Conservation (phyloP, 2,113 vertebrate species). For the Chiloscyllium plagiosum region DNA sequence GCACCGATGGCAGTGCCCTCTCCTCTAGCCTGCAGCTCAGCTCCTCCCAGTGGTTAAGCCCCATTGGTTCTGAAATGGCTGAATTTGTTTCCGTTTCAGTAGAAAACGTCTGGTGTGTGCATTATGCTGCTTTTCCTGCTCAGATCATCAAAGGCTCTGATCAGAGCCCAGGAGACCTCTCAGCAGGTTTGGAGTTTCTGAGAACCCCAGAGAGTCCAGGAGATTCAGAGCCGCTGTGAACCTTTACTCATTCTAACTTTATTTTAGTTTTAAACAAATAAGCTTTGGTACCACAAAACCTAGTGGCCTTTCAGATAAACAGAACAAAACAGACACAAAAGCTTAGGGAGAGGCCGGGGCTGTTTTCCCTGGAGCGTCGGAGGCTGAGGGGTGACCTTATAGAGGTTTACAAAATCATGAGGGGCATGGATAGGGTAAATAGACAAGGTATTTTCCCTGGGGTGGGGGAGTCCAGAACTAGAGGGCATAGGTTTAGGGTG, state of each 20-base stretch:
- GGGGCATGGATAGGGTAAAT: too few species aligned
- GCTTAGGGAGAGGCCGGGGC: too few species aligned
- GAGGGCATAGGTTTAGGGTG: too few species aligned
- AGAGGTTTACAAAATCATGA: too few species aligned
- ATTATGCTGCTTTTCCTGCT: constrained; percentile 20
- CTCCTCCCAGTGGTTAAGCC: neutral
- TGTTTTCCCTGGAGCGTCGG: too few species aligned
- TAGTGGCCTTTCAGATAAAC: neutral
- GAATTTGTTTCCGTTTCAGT: constrained; percentile 21
- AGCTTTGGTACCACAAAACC: neutral
- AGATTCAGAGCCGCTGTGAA: neutral
- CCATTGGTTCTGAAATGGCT: constrained; percentile 4
- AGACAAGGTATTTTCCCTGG: too few species aligned
- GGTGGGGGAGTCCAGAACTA: too few species aligned
- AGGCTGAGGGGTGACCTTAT: too few species aligned
- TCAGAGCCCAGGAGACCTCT: neutral
- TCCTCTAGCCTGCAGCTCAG: constrained; percentile 25
- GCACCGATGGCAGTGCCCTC: neutral
- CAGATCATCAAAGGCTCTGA: constrained; percentile 20
- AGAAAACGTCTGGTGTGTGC: constrained; percentile 24
- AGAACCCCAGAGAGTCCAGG: neutral
- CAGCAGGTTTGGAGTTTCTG: constrained; percentile 14
- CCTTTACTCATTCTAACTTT: neutral
- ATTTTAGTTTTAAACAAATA: neutral
- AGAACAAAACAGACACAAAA: too few species aligned